Base-by-base conservation (phyloP, 2,113 vertebrate species). In the Tyrannus savana region DNA sequence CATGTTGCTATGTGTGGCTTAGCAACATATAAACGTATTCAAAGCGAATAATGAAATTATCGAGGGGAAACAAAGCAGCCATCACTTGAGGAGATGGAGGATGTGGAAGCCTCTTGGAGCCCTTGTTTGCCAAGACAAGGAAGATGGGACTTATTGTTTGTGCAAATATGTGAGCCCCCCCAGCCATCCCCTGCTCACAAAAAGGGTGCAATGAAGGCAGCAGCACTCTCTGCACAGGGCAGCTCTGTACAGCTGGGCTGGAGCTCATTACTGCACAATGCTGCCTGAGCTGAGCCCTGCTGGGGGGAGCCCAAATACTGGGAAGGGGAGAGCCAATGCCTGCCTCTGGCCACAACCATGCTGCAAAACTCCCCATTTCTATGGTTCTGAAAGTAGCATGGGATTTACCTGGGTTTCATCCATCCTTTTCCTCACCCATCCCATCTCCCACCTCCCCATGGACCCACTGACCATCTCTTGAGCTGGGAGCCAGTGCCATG, bases 21-120 rank as follows among this genome's bases (percentile, higher is more conserved):
- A 97, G 97, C 97, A 97, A 97, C 97, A 96, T 95, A 95, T 72
- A 95, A 95, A 94, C 76, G 97, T 95, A 97, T 97, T 97, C 97
- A 97, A 84, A 96, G 46, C 71, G 91, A 88, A 97, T 97, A 97
- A 97, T 97, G 97, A 97, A 96, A 97, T 97, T 97, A 97, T 97
- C 84, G 33, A 52, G 67, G 81, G 91, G 96, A 97, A 97, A 97
- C 97, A 97, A 97, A 97, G 96, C 84, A 90, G 95, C 89, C 92
- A 95, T 97, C 96, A 96, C 96, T 97, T 76, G 95, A 97, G 64
- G 91, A 95, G 96, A 16, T 90, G 95, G 88, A 92, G 97, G 95
- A 93, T 78, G 94, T 63, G 90, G 96, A 92, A 93, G 94, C 94
- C 96, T 92, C 96, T 94, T 92, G 92, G 96, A 92, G 96, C 96